Conservation (phyloP, 2,113 vertebrate genomes). For the Ailurus styani region DNA sequence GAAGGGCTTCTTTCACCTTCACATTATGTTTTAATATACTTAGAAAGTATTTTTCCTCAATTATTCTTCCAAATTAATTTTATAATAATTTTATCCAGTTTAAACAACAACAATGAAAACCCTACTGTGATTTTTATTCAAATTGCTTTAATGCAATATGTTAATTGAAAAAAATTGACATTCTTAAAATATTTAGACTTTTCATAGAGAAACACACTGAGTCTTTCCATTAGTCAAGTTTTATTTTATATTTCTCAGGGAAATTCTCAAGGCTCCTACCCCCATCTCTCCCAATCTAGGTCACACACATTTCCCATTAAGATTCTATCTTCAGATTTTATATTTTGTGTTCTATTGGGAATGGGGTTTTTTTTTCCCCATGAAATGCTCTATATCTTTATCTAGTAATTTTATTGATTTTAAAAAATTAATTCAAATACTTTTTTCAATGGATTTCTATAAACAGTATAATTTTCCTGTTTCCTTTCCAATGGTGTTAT, state of each 20-base stretch:
- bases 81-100: neutral
- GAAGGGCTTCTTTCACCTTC: neutral
- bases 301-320: conserved; percentile 60
- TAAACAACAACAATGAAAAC: neutral
- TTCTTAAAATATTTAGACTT: conserved; percentile 52
- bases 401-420: conserved; percentile 48
- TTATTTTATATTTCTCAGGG: conserved; percentile 31
- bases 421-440: conserved; percentile 28
- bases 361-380: neutral
- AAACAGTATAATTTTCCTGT: conserved; percentile 12
- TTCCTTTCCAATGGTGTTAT: neutral
- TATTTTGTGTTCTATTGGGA: conserved; percentile 50
- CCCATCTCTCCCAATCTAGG: conserved; percentile 49
- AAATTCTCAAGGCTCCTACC: conserved; percentile 35
- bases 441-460: conserved; percentile 46
- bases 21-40: neutral
- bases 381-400: conserved; percentile 56
- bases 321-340: conserved; percentile 45
- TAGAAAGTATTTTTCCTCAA: neutral
- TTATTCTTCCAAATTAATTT: conserved; percentile 42
- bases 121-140: conserved; percentile 9
- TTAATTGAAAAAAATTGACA: conserved; percentile 35
- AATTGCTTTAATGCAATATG: conserved; percentile 18
- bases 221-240: conserved; percentile 39
- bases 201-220: conserved; percentile 23